Base-by-base conservation (phyloP, 2,888 invertebrate genomes). In the Lithophane socia region DNA sequence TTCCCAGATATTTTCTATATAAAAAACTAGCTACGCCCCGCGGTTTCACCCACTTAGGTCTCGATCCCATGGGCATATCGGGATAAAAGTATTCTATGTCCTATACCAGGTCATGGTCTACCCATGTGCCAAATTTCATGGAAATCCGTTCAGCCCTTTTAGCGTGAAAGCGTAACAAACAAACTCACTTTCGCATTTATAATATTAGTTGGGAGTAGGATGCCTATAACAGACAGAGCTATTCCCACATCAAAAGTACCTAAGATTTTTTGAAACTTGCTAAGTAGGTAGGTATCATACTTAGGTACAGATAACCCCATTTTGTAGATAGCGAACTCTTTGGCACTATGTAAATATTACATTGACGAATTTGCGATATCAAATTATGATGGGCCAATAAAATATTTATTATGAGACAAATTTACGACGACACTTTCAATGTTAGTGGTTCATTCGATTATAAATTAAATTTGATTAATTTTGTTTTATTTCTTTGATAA, bases 381-480 rank as follows among this genome's bases (percentile, higher is more conserved):
- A 74, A 42, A 21, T 63, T 60, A 79, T 67, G 60, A 66, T 13
- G 24, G n/a, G 49, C 42, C 52, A 9, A 64, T 73, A 44, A 52
- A 52, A 9, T 29, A 54, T 56, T 42, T 52, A 42, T 44, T 24
- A 60, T 9, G 3, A 29, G 47, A 56, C 13, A 13, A 21, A n/a
- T 75, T 66, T 44, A 42, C 16, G 42, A 42, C 16, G 42, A 42
- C 24, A 56, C 9, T 7, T 2, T 0, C 13, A 44, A 58, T n/a
- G 37, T 24, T 52, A n/a, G 12, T 12, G 7, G n/a, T 56, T 37
- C 49, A 29, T 24, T 60, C 13, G 24, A 44, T 29, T 44, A 67
- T 8, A 69, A 82, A 80, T 82, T 69, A 64, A 52, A 64, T 49
- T 52, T 67, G 42, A 58, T 82, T 82, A 47, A 75, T 68, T 64